These are phyloP conservation scores for Clupea harengus DNA, from an alignment of 2,113 vertebrate genomes.

Conservation along the genomic window DNA sequence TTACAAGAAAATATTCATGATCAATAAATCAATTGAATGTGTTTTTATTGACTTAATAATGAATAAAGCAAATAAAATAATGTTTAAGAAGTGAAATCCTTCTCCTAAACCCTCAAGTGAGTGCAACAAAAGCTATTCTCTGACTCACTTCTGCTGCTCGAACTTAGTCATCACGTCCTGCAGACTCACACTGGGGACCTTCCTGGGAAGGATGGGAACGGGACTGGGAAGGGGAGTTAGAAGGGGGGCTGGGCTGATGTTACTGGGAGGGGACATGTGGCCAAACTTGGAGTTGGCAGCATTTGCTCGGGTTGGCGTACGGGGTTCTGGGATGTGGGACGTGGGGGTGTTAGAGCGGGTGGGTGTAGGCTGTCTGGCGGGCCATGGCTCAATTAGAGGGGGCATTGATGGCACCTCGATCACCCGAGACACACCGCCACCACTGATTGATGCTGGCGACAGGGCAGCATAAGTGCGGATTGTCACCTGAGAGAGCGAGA, in stretches of 20 bases:
- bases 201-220: constrained; percentile 59
- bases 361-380: background rate
- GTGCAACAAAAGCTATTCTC: background rate
- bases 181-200: constrained; percentile 76
- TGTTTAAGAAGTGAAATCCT: background rate
- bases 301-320: background rate
- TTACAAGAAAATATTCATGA: no score
- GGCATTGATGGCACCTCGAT: background rate
- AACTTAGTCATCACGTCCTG: constrained; percentile 54
- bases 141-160: constrained; percentile 31
- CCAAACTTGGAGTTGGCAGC: background rate
- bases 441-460: background rate
- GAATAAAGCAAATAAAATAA: background rate
- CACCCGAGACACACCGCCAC: background rate
- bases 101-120: background rate
- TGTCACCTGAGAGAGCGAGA: constrained; percentile 73
- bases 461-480: constrained; percentile 80
- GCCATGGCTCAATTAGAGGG: background rate
- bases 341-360: background rate
- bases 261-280: constrained; percentile 44
- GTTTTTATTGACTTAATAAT: background rate
- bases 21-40: no score
- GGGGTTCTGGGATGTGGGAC: background rate
- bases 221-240: constrained; percentile 34
- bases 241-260: background rate